phyloP scores from a whole-genome alignment of 2,113 vertebrate genomes.

The Apteryx owenii region DNA sequence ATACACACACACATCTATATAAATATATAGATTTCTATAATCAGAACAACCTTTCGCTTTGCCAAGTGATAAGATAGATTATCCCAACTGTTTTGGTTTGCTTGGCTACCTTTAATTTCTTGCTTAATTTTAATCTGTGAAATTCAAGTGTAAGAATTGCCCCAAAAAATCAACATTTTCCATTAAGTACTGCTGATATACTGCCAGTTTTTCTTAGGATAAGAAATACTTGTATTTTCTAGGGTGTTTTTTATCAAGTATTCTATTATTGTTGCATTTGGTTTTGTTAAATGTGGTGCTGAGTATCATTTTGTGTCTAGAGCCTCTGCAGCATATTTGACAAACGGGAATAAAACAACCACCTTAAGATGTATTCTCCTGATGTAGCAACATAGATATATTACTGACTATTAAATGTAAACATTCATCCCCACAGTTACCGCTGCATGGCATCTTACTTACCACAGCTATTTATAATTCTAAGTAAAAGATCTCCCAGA shows the following conservation, averaged over 20 bases:
- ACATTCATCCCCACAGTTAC: background rate
- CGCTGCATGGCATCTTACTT: background rate
- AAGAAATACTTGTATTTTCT: background rate
- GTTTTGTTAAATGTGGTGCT: background rate
- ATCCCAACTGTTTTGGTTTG: background rate
- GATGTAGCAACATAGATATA: background rate
- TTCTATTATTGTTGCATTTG: background rate
- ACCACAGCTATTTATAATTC: background rate
- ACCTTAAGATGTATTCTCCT: background rate
- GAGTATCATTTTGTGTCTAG: background rate
- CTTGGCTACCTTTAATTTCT: background rate
- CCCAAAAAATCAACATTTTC: background rate
- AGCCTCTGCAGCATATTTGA: background rate
- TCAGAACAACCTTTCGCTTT: background rate
- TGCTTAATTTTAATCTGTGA: background rate
- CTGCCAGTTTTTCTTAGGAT: background rate
- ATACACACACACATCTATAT: background rate
- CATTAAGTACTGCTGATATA: background rate
- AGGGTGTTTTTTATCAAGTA: background rate
- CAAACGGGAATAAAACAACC: background rate
- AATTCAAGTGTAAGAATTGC: background rate
- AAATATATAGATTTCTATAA: background rate
- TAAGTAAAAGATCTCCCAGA: background rate
- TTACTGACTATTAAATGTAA: background rate
- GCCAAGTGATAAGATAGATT: background rate